Evolutionary conservation across 2,113 vertebrate species (phyloP).

Genomic region (Ellobius talpinus): DNA sequence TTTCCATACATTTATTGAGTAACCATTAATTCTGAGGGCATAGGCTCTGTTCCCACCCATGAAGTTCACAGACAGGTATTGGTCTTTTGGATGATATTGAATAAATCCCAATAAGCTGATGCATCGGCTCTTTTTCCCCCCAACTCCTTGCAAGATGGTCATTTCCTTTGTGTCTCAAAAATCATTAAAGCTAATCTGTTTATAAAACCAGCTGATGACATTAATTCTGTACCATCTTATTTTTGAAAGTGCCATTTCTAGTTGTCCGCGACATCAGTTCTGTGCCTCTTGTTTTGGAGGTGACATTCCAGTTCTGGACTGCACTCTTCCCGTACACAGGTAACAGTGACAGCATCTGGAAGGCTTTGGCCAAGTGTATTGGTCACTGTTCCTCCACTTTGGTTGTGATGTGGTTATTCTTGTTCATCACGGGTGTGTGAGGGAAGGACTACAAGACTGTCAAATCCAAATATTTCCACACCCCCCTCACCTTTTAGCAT

Average conservation of each 20-base stretch:
- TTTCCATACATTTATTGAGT: background rate
- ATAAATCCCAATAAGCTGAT: background rate
- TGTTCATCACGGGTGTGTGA: background rate
- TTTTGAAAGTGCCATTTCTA: background rate
- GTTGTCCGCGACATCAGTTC: background rate
- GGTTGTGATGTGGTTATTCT: background rate
- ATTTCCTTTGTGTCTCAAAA: slow-evolving; percentile 31
- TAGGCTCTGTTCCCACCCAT: background rate
- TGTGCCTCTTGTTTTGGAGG: background rate
- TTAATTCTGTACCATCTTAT: background rate
- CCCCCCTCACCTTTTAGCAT: background rate
- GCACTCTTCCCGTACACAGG: fast-evolving
- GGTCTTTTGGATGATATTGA: background rate
- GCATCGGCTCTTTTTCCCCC: background rate
- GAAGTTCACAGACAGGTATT: background rate
- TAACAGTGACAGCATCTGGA: fast-evolving
- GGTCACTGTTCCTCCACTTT: background rate
- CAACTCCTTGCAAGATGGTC: background rate
- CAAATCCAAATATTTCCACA: background rate
- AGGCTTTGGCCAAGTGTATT: background rate
- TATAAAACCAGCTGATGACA: background rate
- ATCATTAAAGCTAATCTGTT: background rate
- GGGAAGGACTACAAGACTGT: background rate
- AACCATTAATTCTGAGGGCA: background rate
- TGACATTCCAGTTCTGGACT: background rate